A percentile compares a stretch with the other conserved stretches of the same genome.
phyloP scores from a whole-genome alignment of 2,797 vertebrate genomes.

The Pseudocheirus occidentalis region DNA sequence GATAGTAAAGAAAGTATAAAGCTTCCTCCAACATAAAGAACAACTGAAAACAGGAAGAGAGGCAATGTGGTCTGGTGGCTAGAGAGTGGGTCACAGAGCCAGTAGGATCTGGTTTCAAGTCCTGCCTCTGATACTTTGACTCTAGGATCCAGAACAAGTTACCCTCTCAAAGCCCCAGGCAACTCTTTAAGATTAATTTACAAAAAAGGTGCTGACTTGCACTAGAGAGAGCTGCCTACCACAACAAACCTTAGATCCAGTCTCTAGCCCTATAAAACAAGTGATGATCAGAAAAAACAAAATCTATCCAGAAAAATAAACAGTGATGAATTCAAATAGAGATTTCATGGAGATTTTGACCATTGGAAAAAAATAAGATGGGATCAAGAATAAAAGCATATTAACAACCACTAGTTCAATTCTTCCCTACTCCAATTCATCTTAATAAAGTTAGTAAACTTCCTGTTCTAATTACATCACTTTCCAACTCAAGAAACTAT shows the following conservation, averaged over 20 bases:
- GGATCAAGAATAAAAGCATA: background rate
- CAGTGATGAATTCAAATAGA: slow-evolving; percentile 10
- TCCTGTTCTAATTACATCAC: slow-evolving; percentile 11
- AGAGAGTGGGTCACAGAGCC: too few relatives aligned
- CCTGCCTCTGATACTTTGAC: too few relatives aligned
- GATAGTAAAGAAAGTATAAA: slow-evolving; percentile 34
- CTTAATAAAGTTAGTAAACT: slow-evolving; percentile 20
- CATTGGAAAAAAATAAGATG: too few relatives aligned
- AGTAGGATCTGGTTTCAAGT: too few relatives aligned
- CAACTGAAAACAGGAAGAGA: background rate
- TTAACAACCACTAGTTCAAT: background rate
- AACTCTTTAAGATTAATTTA: too few relatives aligned
- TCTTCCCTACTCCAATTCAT: background rate
- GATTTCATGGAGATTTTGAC: too few relatives aligned
- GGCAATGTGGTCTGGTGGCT: too few relatives aligned
- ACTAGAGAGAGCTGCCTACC: too few relatives aligned
- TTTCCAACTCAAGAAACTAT: slow-evolving; percentile 40
- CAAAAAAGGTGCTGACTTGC: too few relatives aligned
- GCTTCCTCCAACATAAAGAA: slow-evolving; percentile 24
- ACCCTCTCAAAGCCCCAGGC: too few relatives aligned
- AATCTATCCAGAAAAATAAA: slow-evolving; percentile 18
- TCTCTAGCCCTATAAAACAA: slow-evolving; percentile 34
- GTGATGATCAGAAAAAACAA: slow-evolving; percentile 12
- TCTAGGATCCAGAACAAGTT: too few relatives aligned
- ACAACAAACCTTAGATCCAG: too few relatives aligned